Evolutionary conservation across 2,113 vertebrate genomes (phyloP), one percentile per base, ranked within the genome.

Genomic region (Fulmarus glacialis): DNA sequence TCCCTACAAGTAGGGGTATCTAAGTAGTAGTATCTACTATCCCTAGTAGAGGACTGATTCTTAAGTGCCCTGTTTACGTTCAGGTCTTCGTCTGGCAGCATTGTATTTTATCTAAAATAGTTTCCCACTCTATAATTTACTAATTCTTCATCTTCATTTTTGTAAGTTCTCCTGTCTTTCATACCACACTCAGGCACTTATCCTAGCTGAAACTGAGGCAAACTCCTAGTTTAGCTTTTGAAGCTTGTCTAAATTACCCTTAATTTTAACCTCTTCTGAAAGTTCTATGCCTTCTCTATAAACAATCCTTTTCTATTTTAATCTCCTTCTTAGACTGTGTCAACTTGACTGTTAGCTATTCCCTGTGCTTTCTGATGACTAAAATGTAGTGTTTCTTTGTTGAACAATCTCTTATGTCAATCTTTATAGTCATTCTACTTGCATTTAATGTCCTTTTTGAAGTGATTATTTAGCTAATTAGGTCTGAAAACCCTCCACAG

Each of bases 401-500:
- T 3, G 3, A 84, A 68, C 16, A 43, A n/a, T 70, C 19, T 32
- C 90, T 92, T 78, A 71, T 66, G 29, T 73, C 83, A 83, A 74
- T n/a, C 42, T 87, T 50, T 59, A 43, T 83, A 66, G 55, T 50
- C 23, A 38, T 87, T 92, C 19, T 62, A 22, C 40, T 89, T 92
- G 20, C 27, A 62, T 66, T 91, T 94, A 92, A 58, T 94, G 81
- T 71, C 11, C 20, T 80, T 90, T 93, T 89, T 83, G 50, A 84
- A 89, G 22, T 74, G 42, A 81, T 93, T 93, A 63, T 87, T 94
- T 91, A 81, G 68, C n/a, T 89, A 96, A 95, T 94, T 89, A 87
- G 38, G 8, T 74, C 67, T 91, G 55, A 89, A 94, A 95, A 62
- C 12, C 18, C 47, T 74, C 42, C 26, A 73, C 15, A 30, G 45